Base-by-base conservation (phyloP, 2,888 invertebrate species). In the Shargacucullia verbasci region DNA sequence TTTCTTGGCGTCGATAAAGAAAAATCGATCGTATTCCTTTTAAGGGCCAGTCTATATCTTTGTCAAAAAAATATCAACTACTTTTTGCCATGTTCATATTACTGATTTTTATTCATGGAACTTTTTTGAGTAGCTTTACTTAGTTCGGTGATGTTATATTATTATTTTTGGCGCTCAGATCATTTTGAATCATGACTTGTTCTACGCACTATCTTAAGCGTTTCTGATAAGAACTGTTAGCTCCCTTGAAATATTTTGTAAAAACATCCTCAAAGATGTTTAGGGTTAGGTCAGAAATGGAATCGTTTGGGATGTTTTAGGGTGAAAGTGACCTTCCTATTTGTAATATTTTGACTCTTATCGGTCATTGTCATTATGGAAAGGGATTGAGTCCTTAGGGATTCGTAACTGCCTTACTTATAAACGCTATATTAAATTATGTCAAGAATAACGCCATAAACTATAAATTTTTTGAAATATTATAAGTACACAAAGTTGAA, bases 11-110 rank as follows among this genome's bases (percentile, higher is more conserved):
- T 61, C 73, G 49, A 64, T 56, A 76, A 67, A 61, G 63, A 75
- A 61, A 62, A 72, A 72, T 74, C 56, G 73, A 59, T 61, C 59
- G 65, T 66, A 59, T 63, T 64, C 59, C 68, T 54, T 66, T 63
- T 43, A 64, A 72, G 53, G 69, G 31, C 47, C 43, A 31, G 38
- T 33, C 50, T 63, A 54, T 54, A 31, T 29, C 52, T 50, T 39
- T 25, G 39, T 58, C 35, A 13, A 47, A 70, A 64, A 55, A 50
- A 58, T 48, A 60, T 54, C 12, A 50, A 70, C 63, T 40, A 39
- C 15, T 57, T 49, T 38, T 57, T 35, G 11, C 14, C 31, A 31
- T 37, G 9, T 39, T 34, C 34, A 15, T 20, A 29, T 45, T 48
- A 40, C 10, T 40, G 14, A 35, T 35, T 14, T 43, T 15, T 15